Evolutionary conservation across 1,140 invertebrate species (phyloP).

Genomic region (Dolichoris vasculosae): DNA sequence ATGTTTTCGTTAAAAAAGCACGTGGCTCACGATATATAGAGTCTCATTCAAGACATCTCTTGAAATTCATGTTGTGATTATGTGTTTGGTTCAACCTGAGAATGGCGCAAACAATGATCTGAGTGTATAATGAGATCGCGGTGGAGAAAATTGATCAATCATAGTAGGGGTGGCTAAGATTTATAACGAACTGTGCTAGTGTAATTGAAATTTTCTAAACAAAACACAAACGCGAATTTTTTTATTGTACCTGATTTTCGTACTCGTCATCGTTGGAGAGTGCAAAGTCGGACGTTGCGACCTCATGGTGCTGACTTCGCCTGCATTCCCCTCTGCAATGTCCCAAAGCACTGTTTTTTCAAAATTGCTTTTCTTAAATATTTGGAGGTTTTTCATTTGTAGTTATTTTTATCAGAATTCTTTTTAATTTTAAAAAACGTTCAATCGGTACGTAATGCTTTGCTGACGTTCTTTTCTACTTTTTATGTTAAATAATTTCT

Average conservation of each 20-base stretch:
- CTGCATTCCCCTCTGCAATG: slow-evolving; percentile 59
- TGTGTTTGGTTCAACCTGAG: background rate
- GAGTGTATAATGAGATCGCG: background rate
- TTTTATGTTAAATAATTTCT: background rate
- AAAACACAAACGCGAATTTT: slow-evolving; percentile 39
- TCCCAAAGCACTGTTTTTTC: slow-evolving; percentile 38
- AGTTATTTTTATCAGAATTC: background rate
- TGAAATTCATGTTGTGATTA: background rate
- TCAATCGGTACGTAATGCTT: background rate
- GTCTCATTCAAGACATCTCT: background rate
- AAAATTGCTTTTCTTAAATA: slow-evolving; percentile 2
- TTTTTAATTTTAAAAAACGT: background rate
- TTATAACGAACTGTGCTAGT: background rate
- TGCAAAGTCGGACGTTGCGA: slow-evolving; percentile 73
- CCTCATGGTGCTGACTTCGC: slow-evolving; percentile 69
- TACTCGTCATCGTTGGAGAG: slow-evolving; percentile 75
- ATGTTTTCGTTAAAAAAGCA: background rate
- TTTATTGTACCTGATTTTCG: slow-evolving; percentile 72
- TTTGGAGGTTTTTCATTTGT: background rate
- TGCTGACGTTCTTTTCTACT: background rate
- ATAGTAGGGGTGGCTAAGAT: background rate
- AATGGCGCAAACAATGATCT: slow-evolving; percentile 11
- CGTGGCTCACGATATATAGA: background rate
- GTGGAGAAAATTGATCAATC: background rate
- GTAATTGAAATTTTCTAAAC: background rate